Evolutionary conservation across 2,888 invertebrate species (phyloP), one percentile per base, ranked within the genome.

Genomic region (Eutolmus rufibarbis): DNA sequence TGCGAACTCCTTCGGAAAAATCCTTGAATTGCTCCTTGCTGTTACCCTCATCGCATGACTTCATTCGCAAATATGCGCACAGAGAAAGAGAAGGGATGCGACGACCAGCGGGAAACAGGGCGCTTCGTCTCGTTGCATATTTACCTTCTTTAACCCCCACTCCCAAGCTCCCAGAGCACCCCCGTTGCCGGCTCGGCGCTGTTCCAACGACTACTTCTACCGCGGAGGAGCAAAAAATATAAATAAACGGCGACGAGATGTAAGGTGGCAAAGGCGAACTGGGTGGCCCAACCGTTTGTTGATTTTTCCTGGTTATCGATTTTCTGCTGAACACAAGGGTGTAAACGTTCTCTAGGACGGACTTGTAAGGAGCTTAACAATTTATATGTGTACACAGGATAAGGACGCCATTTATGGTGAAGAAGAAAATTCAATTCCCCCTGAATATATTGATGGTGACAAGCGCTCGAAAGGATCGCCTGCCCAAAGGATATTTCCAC

Each of bases 231-330:
- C 3, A 28, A 28, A 66, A 66, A 9, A 66, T 51, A 51, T n/a
- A 19, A 51, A 51, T 66, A 66, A 23, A 12, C 66, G 66, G 28
- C 28, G 66, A 23, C 28, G 66, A 57, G 57, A 57, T 57, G 66
- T 66, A 66, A 66, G 66, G 28, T 66, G 82, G 28, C 16, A 9
- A 34, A 12, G 66, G 23, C 66, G 40, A 66, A 66, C 66, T 19
- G 79, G n/a, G 51, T 79, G 51, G 31, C 66, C 66, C 82, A 40
- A 66, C 14, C 66, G 74, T 85, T 85, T 85, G 74, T 43, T 85
- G 85, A 85, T 85, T 85, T 85, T 85, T 85, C 74, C 74, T 85
- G 74, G 74, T 74, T 85, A 85, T 85, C 85, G 85, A 85, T 85
- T 85, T 85, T 74, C 85, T 51, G 31, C 74, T 19, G 8, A 74